Evolutionary conservation across 1,140 invertebrate species (phyloP), one percentile per base, ranked within the genome.

Genomic region (Apis florea): DNA sequence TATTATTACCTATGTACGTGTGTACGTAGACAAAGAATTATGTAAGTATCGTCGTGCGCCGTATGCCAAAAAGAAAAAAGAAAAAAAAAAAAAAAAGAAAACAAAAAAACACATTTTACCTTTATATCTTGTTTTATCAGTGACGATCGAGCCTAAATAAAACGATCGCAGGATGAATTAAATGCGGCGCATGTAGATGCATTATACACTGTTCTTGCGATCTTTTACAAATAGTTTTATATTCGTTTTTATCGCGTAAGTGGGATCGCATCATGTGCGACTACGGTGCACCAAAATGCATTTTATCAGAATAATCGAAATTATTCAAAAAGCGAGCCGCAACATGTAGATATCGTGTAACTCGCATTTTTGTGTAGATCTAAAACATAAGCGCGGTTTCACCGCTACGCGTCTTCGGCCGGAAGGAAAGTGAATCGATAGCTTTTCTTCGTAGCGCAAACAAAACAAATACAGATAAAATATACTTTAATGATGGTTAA

Each of bases 161-260:
- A 72, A 51, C 31, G 68, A 49, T 64, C 53, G 24, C 49, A 26
- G 11, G 17, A 54, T 47, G 61, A 49, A 40, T 8, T 49, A 72
- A 58, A 63, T 31, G 59, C 72, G 75, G 40, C 75, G 67, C 66
- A 75, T 68, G 80, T 67, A 72, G 67, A 76, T 67, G 24, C 40
- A 17, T 68, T 26, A 47, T 21, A 74, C 63, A 79, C 49, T 58
- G 40, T 71, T 84, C 63, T 78, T 81, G 84, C 69, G 77, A 84
- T 86, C 84, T 79, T 86, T 89, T 88, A 88, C 81, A 84, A 75
- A 70, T 89, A 89, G 86, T 89, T 89, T 89, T 89, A 79, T 89
- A 89, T 89, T 89, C 64, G 61, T 89, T 89, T 89, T 80, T 86
- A 87, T 80, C 54, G 81, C 77, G 58, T 83, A 83, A 72, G 51